Percentiles rank a stretch among this genome's conserved stretches.
These are phyloP conservation scores for Augochlora pura DNA, from an alignment of 1,140 invertebrate species.

Conservation along the genomic window DNA sequence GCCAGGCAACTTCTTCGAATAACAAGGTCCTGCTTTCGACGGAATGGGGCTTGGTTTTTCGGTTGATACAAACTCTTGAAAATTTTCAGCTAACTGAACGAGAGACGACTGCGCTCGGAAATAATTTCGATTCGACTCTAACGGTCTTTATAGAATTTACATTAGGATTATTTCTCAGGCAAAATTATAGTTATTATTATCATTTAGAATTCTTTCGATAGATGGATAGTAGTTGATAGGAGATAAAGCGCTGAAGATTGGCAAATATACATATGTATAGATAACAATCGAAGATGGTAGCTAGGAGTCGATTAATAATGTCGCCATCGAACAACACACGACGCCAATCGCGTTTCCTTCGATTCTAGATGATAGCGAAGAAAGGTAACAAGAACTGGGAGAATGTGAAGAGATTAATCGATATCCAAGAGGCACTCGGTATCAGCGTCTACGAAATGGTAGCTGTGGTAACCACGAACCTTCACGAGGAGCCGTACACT, in stretches of 20 bases:
- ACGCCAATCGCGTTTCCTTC: neutral
- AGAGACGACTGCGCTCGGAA: neutral
- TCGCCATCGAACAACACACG: neutral
- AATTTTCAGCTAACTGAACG: neutral
- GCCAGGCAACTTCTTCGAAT: too few relatives aligned
- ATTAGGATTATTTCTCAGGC: too few relatives aligned
- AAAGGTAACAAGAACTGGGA: constrained; percentile 84
- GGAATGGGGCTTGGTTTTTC: neutral
- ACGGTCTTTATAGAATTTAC: too few relatives aligned
- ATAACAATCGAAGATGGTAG: neutral
- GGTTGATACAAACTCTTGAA: neutral
- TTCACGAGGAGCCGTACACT: constrained; percentile 88
- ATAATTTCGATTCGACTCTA: too few relatives aligned
- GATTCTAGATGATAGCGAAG: constrained; percentile 86
- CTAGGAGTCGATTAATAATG: neutral
- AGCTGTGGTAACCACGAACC: constrained; percentile 82
- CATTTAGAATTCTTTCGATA: too few relatives aligned
- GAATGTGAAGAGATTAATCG: constrained; percentile 83
- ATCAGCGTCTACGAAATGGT: constrained; percentile 86
- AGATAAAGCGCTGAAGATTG: too few relatives aligned
- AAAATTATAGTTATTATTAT: too few relatives aligned
- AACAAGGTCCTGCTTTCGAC: too few relatives aligned
- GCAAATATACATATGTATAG: too few relatives aligned
- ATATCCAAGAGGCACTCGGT: constrained; percentile 85
- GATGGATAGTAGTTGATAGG: too few relatives aligned